These are phyloP conservation scores for Proteles cristata DNA, from an alignment of 2,113 vertebrate species.

Conservation along the genomic window DNA sequence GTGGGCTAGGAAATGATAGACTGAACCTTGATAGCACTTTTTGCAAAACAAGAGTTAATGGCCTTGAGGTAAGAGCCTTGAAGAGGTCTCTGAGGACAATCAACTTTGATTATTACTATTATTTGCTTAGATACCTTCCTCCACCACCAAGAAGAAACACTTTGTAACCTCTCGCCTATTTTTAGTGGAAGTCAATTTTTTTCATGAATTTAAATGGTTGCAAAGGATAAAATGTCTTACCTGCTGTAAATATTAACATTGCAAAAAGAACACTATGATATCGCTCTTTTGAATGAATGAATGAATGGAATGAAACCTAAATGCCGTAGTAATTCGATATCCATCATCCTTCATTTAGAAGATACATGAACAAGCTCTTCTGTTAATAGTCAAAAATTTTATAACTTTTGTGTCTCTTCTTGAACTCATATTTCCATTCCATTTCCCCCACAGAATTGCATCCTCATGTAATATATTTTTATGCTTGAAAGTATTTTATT, in stretches of 20 bases:
- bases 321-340: neutral
- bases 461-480: constrained; percentile 49
- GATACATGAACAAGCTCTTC: neutral
- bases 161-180: neutral
- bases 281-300: neutral
- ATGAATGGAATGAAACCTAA: neutral
- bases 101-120: neutral
- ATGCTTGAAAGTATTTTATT: constrained; percentile 73
- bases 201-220: neutral
- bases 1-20: neutral
- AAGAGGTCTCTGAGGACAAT: neutral
- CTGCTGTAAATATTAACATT: neutral
- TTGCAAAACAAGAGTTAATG: neutral
- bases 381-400: neutral
- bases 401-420: constrained; percentile 42
- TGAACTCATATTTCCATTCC: constrained; percentile 58
- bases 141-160: neutral
- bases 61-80: neutral
- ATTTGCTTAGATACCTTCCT: neutral
- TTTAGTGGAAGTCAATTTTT: neutral
- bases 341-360: neutral
- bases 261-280: neutral
- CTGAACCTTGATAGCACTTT: neutral
- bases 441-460: constrained; percentile 36
- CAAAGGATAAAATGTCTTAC: neutral